A percentile compares a stretch with the other conserved stretches of the same genome.
These are phyloP conservation scores for Salvator merianae DNA, from an alignment of 2,113 vertebrate species.

Conservation along the genomic window DNA sequence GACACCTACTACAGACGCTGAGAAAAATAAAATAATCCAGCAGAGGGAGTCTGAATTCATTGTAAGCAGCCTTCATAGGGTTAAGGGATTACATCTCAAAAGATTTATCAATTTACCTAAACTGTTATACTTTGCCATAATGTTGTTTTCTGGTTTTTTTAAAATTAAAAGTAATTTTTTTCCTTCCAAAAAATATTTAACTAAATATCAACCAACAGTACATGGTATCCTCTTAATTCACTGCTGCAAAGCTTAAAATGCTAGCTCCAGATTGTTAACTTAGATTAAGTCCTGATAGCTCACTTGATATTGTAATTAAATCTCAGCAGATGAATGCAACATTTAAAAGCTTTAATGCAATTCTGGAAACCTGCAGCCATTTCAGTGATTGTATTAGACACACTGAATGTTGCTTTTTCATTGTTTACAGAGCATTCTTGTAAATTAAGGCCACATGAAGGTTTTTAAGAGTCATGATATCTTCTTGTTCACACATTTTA, in stretches of 20 bases:
- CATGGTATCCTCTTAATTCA: neutral
- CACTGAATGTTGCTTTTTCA: neutral
- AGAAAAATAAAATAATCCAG: neutral
- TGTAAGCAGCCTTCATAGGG: neutral
- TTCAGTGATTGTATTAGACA: conserved; percentile 1
- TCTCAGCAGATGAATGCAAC: neutral
- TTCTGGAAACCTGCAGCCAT: neutral
- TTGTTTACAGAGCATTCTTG: neutral
- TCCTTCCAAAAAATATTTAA: neutral
- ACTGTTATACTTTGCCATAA: neutral
- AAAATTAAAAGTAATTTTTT: neutral
- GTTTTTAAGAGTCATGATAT: neutral
- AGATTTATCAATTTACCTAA: neutral
- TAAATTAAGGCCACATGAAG: neutral
- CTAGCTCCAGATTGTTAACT: neutral
- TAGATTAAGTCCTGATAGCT: neutral
- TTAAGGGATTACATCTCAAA: neutral
- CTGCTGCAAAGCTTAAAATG: neutral
- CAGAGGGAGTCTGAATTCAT: conserved; percentile 26
- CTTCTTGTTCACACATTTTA: neutral
- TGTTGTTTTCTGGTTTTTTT: neutral
- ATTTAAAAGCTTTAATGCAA: neutral
- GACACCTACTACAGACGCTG: too few species aligned
- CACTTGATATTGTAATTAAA: conserved; percentile 5
- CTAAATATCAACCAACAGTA: neutral